These are phyloP conservation scores for Bergia sp. DNA, from an alignment of 92 coral and sea anemone genomes.

Conservation along the genomic window DNA sequence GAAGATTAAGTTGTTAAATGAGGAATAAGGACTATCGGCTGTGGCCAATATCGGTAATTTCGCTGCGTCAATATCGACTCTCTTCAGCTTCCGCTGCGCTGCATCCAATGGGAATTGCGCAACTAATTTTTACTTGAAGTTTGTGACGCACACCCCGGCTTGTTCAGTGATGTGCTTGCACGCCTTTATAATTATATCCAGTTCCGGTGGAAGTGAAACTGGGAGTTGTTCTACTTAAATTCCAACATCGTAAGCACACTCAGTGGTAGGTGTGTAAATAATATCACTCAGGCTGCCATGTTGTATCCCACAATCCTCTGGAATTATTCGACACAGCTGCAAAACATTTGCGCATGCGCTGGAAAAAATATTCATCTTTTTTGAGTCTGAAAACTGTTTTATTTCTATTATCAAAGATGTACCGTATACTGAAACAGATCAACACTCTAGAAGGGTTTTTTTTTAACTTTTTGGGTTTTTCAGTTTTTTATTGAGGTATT, in stretches of 20 bases:
- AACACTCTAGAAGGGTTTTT: too few species aligned
- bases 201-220: conserved; percentile 13
- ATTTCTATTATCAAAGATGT: too few species aligned
- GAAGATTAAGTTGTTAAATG: conserved; percentile 28
- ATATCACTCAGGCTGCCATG: background rate
- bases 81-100: conserved; percentile 34
- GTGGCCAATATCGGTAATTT: conserved; percentile 22
- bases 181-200: conserved; percentile 28
- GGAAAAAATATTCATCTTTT: background rate
- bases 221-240: background rate
- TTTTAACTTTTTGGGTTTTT: too few species aligned
- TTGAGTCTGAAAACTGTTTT: too few species aligned
- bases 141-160: conserved; percentile 32
- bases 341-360: background rate
- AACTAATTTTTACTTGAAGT: background rate
- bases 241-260: background rate
- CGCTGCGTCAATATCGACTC: conserved; percentile 29
- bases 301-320: conserved; percentile 15
- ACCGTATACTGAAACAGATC: too few species aligned
- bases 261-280: background rate
- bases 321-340: background rate
- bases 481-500: too few species aligned
- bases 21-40: background rate
- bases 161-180: background rate
- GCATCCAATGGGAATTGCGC: conserved; percentile 20